phyloP scores from a whole-genome alignment of 2,113 vertebrate species.

The Chloroceryle aenea region DNA sequence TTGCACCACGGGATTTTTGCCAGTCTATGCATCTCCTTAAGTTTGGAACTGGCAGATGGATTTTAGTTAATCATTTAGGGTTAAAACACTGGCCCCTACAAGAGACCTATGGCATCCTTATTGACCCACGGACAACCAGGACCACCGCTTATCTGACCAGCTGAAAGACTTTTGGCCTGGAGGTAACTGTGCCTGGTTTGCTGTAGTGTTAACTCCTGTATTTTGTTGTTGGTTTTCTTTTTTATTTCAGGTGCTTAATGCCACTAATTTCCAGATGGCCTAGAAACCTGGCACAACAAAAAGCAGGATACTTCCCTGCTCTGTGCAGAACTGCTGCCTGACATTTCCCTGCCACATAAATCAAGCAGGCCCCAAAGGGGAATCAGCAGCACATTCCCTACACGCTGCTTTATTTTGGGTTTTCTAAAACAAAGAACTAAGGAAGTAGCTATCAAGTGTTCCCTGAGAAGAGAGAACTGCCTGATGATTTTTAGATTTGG shows the following conservation, averaged over 20 bases:
- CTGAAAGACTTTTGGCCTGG: background rate
- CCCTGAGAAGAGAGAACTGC: background rate
- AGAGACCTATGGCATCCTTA: background rate
- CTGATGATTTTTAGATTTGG: background rate
- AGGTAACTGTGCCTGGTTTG: background rate
- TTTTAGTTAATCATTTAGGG: background rate
- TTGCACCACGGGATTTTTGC: background rate
- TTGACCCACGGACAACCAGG: background rate
- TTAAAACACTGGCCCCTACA: background rate
- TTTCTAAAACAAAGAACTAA: background rate
- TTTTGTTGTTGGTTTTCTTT: background rate
- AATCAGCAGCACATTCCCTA: background rate
- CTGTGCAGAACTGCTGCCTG: background rate
- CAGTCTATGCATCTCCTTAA: background rate
- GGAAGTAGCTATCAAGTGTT: background rate
- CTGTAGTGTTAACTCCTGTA: background rate
- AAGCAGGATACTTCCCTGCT: background rate
- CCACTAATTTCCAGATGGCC: background rate
- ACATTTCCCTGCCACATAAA: constrained; percentile 3
- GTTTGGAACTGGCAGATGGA: background rate
- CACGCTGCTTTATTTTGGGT: background rate
- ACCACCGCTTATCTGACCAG: background rate
- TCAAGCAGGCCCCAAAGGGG: background rate
- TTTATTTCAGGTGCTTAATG: background rate
- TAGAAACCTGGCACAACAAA: background rate